Evolutionary conservation across 2,113 vertebrate species (phyloP).

Genomic region (Procavia capensis): DNA sequence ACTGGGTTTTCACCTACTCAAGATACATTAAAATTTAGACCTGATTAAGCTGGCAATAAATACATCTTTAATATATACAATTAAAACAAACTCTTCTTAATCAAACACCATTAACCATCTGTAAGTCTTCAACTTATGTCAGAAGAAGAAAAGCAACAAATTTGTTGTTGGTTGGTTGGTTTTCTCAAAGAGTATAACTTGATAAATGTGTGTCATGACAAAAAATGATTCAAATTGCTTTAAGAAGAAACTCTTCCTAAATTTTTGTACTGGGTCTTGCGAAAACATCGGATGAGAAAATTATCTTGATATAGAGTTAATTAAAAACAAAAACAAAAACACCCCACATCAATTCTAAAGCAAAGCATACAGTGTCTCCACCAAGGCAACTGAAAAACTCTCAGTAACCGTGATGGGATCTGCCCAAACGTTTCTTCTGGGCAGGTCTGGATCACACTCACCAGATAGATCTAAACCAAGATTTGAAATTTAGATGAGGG

Average conservation of each 20-base stretch:
- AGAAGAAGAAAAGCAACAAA: background rate
- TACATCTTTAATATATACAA: background rate
- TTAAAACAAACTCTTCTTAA: constrained; percentile 41
- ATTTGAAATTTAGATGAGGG: background rate
- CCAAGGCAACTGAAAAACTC: background rate
- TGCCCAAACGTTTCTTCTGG: background rate
- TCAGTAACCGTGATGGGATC: background rate
- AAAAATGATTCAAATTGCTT: background rate
- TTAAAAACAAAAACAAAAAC: background rate
- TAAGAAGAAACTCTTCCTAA: constrained; percentile 6
- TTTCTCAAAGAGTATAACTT: background rate
- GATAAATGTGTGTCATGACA: background rate
- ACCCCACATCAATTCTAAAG: background rate
- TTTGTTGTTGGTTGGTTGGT: background rate
- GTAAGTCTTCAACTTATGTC: constrained; percentile 14
- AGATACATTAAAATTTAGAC: background rate
- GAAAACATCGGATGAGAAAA: constrained; percentile 41
- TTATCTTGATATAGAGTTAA: background rate
- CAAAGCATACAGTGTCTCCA: background rate
- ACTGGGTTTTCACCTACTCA: background rate
- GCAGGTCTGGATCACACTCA: background rate
- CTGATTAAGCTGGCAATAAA: background rate
- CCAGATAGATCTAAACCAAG: background rate
- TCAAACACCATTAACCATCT: background rate
- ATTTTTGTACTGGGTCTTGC: background rate